These are phyloP conservation scores for Ahaetulla prasina DNA, from an alignment of 2,113 vertebrate genomes.

Conservation along the genomic window DNA sequence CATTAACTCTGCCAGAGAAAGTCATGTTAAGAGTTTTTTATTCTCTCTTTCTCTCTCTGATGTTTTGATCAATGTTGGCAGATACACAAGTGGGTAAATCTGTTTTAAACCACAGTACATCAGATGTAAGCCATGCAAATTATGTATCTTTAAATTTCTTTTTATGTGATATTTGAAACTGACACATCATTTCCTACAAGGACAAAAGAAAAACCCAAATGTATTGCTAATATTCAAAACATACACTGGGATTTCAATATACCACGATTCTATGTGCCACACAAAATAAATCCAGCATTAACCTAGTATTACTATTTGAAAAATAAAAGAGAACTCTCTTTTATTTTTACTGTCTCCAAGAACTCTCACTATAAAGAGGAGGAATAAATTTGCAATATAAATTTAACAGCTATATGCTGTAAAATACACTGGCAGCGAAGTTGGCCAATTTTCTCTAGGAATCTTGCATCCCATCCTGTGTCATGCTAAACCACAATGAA, in stretches of 20 bases:
- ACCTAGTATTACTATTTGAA: background rate
- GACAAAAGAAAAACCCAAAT: background rate
- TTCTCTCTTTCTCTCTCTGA: background rate
- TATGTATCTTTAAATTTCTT: background rate
- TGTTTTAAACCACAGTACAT: background rate
- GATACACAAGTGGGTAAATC: constrained; percentile 4
- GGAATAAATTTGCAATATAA: background rate
- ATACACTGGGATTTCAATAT: background rate
- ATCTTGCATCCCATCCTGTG: background rate
- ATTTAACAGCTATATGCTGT: background rate
- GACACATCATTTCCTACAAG: background rate
- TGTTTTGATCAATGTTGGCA: constrained; percentile 7
- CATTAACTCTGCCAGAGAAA: constrained; percentile 2
- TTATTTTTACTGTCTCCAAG: background rate
- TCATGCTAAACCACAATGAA: background rate
- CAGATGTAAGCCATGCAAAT: background rate
- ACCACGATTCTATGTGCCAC: background rate
- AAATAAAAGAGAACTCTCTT: background rate
- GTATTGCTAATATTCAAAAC: background rate
- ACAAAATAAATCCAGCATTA: background rate
- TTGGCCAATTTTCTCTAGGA: background rate
- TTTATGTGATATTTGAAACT: background rate
- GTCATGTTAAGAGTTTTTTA: background rate
- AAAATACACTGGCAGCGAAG: background rate
- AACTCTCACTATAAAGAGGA: background rate